These are phyloP conservation scores for Sakesphorus luctuosus DNA, from an alignment of 2,113 vertebrate genomes.

Conservation along the genomic window DNA sequence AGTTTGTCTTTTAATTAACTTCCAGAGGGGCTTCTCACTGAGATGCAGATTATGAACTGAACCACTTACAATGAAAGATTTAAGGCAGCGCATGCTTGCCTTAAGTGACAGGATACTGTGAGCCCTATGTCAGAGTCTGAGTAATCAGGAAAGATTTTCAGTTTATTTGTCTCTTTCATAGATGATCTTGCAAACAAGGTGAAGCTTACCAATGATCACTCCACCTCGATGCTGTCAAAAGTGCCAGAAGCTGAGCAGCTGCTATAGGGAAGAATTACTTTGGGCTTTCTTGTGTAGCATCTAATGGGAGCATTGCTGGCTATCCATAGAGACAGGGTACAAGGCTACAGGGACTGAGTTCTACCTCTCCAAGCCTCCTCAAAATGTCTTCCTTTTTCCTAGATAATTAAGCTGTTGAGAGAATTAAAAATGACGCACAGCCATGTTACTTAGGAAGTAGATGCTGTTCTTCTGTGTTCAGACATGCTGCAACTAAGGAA, in stretches of 20 bases:
- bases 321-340: not conserved
- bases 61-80: not conserved
- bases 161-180: not conserved
- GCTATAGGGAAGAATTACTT: not conserved
- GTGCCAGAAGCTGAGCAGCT: not conserved
- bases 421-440: not conserved
- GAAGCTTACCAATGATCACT: not conserved
- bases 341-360: not conserved
- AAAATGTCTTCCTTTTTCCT: not conserved
- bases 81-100: not conserved
- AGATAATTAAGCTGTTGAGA: not conserved
- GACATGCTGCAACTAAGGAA: not conserved
- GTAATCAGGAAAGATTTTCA: not conserved
- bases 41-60: slow-evolving; percentile 5
- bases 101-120: not conserved
- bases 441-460: not conserved
- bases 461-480: not conserved
- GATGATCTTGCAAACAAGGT: not conserved
- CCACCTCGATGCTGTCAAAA: not conserved
- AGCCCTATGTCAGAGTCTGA: not conserved
- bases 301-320: not conserved
- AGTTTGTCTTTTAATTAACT: slow-evolving; percentile 58
- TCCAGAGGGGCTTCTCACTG: not conserved
- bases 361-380: not conserved
- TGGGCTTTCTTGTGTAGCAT: not conserved